Evolutionary conservation across 2,113 vertebrate species (phyloP).

Genomic region (Ifrita kowaldi): DNA sequence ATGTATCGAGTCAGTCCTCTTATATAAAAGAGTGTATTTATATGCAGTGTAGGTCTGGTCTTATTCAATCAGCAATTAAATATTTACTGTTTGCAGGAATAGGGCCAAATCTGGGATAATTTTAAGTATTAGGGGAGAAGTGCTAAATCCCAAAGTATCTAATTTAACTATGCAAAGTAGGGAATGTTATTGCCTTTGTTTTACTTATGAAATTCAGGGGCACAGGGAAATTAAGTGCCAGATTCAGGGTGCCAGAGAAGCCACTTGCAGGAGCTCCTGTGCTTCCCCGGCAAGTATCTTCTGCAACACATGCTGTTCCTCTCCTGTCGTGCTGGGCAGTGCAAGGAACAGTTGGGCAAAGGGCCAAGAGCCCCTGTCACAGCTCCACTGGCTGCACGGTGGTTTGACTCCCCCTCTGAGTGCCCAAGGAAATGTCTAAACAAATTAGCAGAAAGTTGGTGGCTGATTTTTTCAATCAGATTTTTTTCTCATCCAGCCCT

Average conservation of each 20-base stretch:
- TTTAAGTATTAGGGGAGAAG: not conserved
- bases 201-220: not conserved
- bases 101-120: not conserved
- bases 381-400: not conserved
- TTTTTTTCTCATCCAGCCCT: not conserved
- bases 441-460: not conserved
- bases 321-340: fast-evolving
- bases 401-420: not conserved
- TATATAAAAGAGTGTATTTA: not conserved
- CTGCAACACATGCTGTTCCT: not conserved
- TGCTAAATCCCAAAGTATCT: not conserved
- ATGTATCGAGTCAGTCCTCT: not conserved
- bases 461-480: not conserved
- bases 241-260: not conserved
- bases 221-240: not conserved
- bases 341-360: not conserved
- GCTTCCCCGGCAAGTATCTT: not conserved
- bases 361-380: not conserved
- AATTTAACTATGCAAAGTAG: not conserved
- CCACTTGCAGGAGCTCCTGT: not conserved
- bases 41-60: not conserved
- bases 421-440: not conserved
- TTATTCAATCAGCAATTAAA: slow-evolving; percentile 17
- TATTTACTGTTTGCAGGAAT: slow-evolving; percentile 35
- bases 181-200: not conserved